These are phyloP conservation scores for Sciurus niger DNA, from an alignment of 2,113 vertebrate species.

Conservation along the genomic window DNA sequence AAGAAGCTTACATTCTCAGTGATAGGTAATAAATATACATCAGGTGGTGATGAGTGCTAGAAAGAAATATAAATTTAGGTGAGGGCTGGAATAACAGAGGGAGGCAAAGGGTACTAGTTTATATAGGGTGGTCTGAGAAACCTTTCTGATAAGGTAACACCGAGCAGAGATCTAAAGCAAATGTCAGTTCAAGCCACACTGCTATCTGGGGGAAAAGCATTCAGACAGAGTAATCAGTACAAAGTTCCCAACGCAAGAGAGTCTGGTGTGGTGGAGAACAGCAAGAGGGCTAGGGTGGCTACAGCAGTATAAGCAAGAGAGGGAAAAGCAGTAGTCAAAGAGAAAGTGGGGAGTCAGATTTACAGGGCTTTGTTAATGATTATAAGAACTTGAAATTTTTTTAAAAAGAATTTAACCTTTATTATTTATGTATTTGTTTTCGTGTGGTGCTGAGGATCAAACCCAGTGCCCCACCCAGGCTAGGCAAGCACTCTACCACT, in stretches of 20 bases:
- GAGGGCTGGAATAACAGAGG: not conserved
- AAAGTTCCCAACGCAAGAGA: constrained; percentile 48
- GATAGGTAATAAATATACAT: constrained; percentile 23
- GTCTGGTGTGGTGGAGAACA: not conserved
- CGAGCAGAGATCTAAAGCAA: constrained; percentile 39
- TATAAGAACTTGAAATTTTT: not conserved
- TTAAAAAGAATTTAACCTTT: too few species aligned
- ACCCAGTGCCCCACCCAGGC: too few species aligned
- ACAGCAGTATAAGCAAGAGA: not conserved
- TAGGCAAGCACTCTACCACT: too few species aligned
- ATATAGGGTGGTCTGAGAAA: not conserved
- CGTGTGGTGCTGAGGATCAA: too few species aligned
- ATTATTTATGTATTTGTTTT: too few species aligned
- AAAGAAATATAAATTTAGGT: constrained; percentile 47
- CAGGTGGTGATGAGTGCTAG: not conserved
- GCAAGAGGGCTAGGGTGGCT: not conserved
- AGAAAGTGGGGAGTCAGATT: not conserved
- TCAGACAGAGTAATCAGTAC: not conserved
- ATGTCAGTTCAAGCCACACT: not conserved
- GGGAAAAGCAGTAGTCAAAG: not conserved
- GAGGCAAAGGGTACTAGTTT: not conserved
- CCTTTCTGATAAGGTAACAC: constrained; percentile 2
- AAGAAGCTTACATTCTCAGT: constrained; percentile 35
- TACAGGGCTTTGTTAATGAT: not conserved
- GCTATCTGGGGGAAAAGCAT: not conserved